phyloP scores from a whole-genome alignment of 2,888 invertebrate genomes.

The Gibbula magus region DNA sequence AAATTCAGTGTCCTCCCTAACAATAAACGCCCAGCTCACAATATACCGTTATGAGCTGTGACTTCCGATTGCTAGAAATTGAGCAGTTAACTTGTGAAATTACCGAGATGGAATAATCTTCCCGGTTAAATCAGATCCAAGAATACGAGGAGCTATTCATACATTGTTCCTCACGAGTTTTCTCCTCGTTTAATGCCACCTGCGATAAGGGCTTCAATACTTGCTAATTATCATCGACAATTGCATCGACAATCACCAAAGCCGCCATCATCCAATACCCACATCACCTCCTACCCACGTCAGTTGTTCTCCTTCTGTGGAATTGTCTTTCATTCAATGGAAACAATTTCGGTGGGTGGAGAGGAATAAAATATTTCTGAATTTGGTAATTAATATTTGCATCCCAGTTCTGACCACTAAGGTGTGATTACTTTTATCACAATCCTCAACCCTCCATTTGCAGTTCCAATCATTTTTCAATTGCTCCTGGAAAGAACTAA shows the following conservation, averaged over 20 bases:
- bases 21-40: constrained; percentile 1
- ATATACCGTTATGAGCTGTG: not conserved
- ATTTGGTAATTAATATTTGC: constrained; percentile 21
- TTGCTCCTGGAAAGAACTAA: too few species aligned
- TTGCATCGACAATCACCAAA: not conserved
- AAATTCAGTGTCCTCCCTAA: not conserved
- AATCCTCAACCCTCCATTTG: too few species aligned
- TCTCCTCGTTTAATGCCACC: not conserved
- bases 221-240: not conserved
- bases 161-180: not conserved
- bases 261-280: not conserved
- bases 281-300: not conserved
- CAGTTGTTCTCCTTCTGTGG: not conserved
- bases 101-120: constrained; percentile 13
- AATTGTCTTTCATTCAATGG: not conserved
- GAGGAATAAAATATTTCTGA: constrained; percentile 2
- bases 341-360: not conserved
- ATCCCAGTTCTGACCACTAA: not conserved
- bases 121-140: not conserved
- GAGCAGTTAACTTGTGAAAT: constrained; percentile 12
- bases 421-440: not conserved
- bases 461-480: too few species aligned
- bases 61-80: not conserved
- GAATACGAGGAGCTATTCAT: not conserved
- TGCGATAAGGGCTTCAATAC: constrained; percentile 20